Conservation (phyloP, 2,113 vertebrate genomes). For the Callorhinus ursinus region DNA sequence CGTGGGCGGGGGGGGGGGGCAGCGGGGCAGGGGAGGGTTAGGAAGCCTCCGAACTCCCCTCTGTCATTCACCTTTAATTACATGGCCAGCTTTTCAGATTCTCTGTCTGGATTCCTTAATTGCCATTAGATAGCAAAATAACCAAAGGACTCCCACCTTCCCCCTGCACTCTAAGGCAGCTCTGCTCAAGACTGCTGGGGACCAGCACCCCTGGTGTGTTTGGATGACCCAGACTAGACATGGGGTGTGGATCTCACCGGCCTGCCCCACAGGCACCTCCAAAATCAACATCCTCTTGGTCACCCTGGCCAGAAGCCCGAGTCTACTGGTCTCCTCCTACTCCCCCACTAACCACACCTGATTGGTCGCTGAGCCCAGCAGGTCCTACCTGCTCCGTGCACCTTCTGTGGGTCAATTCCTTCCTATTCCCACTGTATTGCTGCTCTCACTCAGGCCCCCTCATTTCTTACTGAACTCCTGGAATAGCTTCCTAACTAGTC, state of each 20-base stretch:
- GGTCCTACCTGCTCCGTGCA: neutral
- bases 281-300: neutral
- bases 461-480: neutral
- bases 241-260: neutral
- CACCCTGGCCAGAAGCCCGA: neutral
- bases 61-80: constrained; percentile 70
- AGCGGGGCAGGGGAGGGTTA: neutral
- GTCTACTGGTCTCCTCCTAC: neutral
- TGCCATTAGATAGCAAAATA: neutral
- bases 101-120: constrained; percentile 48
- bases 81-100: neutral
- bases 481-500: neutral
- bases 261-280: neutral
- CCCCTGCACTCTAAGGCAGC: accelerated
- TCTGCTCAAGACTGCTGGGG: neutral
- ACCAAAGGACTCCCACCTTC: neutral
- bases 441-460: neutral
- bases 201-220: neutral
- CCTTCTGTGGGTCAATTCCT: neutral
- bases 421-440: neutral
- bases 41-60: constrained; percentile 15
- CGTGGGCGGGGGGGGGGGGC: accelerated
- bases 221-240: neutral
- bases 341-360: neutral
- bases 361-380: accelerated